These are phyloP conservation scores for Dipus sagitta DNA, from an alignment of 2,797 vertebrate genomes.

Conservation along the genomic window DNA sequence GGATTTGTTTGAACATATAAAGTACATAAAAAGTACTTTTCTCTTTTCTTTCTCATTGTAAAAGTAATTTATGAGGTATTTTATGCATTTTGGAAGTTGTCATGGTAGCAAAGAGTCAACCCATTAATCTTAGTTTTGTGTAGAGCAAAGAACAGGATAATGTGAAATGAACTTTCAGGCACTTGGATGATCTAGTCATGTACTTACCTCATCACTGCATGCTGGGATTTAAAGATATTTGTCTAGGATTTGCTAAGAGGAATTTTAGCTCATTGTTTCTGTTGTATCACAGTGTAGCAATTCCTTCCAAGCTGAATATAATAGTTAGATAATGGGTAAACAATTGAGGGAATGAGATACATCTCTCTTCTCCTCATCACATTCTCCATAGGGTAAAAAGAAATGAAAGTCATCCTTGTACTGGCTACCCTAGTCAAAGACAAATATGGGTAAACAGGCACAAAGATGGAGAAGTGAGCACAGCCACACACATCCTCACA, in stretches of 20 bases:
- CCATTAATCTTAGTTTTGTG: not conserved
- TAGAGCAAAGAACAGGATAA: not conserved
- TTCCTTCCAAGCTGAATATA: not conserved
- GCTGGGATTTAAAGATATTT: not conserved
- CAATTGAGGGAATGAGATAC: not conserved
- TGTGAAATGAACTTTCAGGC: not conserved
- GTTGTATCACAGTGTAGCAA: not conserved
- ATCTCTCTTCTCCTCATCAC: not conserved
- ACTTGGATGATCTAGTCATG: not conserved
- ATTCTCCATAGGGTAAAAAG: not conserved
- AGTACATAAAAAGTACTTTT: not conserved
- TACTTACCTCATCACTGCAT: not conserved
- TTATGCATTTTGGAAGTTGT: not conserved
- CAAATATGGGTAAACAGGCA: not conserved
- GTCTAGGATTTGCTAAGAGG: not conserved
- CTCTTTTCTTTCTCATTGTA: not conserved
- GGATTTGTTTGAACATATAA: not conserved
- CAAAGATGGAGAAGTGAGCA: not conserved
- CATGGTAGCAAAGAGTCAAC: not conserved
- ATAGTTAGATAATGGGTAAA: not conserved
- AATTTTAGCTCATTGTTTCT: not conserved
- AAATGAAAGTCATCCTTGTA: not conserved
- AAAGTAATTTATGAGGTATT: constrained; percentile 3
- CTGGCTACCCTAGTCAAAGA: not conserved
- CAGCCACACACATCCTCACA: not conserved